Conservation (phyloP, 2,888 invertebrate genomes). For the Pemphredon lugubris region DNA sequence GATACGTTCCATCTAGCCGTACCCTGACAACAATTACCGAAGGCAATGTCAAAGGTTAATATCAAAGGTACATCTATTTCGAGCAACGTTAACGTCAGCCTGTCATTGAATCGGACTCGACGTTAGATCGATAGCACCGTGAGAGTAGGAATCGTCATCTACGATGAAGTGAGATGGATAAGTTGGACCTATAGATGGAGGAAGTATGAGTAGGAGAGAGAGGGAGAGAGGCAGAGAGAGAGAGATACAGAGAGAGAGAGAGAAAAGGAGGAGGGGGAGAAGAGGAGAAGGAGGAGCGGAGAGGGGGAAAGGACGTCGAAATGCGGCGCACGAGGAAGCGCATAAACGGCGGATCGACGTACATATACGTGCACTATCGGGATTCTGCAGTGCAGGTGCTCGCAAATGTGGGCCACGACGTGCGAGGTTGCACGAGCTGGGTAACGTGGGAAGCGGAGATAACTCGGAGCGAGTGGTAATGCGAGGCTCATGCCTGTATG, state of each 20-base stretch:
- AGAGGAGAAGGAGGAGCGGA: no score
- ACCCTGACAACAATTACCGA: no score
- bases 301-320: conserved; percentile 27
- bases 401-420: conserved; percentile 62
- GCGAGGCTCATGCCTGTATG: conserved; percentile 64
- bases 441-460: conserved; percentile 78
- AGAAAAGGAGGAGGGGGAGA: no score
- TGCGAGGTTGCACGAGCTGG: conserved; percentile 57
- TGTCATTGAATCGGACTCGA: conserved; percentile 13
- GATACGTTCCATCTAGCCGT: no score
- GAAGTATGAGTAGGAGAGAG: background rate
- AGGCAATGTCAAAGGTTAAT: no score
- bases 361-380: conserved; percentile 66
- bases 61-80: background rate
- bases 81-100: background rate
- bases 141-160: conserved; percentile 25
- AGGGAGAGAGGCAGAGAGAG: background rate
- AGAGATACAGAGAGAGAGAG: no score
- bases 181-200: background rate
- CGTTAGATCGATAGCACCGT: conserved; percentile 28
- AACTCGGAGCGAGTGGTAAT: conserved; percentile 78
- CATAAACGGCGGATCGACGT: conserved; percentile 55
- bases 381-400: conserved; percentile 77
- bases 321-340: conserved; percentile 53
- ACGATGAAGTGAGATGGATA: background rate